Evolutionary conservation across 53 echinoderm and acorn worm genomes (phyloP).

Genomic region (Paracentrotus lividus): DNA sequence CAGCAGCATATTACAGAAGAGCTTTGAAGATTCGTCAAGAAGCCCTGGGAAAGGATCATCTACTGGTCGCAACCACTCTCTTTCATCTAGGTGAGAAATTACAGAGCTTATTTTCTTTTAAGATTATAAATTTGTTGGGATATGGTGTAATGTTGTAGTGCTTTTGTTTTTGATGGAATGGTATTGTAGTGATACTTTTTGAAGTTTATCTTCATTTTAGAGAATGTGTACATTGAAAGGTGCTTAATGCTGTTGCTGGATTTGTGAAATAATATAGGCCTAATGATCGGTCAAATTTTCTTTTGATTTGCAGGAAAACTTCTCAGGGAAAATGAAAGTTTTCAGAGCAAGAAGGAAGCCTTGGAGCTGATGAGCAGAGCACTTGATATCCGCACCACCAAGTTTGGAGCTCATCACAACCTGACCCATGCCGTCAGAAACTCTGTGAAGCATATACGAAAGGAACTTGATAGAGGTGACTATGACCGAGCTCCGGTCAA

Average conservation of each 20-base stretch:
- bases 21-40: slow-evolving; percentile 86
- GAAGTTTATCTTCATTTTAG: background rate
- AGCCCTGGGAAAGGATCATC: slow-evolving; percentile 79
- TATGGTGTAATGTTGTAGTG: too few relatives aligned
- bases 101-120: background rate
- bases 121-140: too few relatives aligned
- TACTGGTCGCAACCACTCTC: slow-evolving; percentile 92
- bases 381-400: slow-evolving; percentile 86
- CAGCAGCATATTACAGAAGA: slow-evolving; percentile 84
- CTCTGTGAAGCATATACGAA: slow-evolving; percentile 80
- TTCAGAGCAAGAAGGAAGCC: slow-evolving; percentile 90
- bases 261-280: too few relatives aligned
- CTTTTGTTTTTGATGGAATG: too few relatives aligned
- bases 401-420: slow-evolving; percentile 85
- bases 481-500: slow-evolving; percentile 81
- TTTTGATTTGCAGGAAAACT: slow-evolving; percentile 80
- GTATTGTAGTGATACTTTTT: background rate
- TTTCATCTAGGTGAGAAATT: slow-evolving; percentile 88
- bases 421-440: slow-evolving; percentile 81
- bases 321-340: slow-evolving; percentile 79
- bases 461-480: slow-evolving; percentile 77
- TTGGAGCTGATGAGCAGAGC: slow-evolving; percentile 76
- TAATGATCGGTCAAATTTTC: background rate
- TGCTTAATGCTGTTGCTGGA: too few relatives aligned
- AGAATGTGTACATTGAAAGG: background rate